Conservation (phyloP, 2,113 vertebrate species). For the Megalops atlanticus region DNA sequence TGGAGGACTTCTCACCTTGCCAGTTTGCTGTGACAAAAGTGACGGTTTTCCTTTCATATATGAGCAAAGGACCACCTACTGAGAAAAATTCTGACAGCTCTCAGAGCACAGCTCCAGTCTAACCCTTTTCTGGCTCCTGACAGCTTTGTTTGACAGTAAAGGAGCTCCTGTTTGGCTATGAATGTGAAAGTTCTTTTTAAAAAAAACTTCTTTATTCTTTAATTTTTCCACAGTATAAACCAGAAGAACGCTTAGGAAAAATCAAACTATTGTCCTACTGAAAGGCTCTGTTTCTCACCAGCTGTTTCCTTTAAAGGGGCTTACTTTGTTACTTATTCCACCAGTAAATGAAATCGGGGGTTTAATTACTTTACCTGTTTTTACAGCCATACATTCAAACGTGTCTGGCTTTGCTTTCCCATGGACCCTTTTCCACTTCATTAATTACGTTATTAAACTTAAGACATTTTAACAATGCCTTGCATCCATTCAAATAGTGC, state of each 20-base stretch:
- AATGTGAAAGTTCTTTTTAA: not conserved
- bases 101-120: not conserved
- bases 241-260: not conserved
- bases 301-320: not conserved
- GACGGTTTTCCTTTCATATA: conserved; percentile 48
- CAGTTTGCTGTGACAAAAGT: conserved; percentile 55
- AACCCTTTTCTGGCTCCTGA: conserved; percentile 34
- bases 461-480: conserved; percentile 19
- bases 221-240: not conserved
- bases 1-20: conserved; percentile 51
- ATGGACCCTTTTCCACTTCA: not conserved
- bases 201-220: not conserved
- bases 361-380: conserved; percentile 7
- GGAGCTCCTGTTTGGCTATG: not conserved
- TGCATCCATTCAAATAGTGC: not conserved
- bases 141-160: conserved; percentile 35
- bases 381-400: not conserved
- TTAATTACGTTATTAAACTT: conserved; percentile 8
- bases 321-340: conserved; percentile 15
- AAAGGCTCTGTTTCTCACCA: not conserved
- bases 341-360: conserved; percentile 13
- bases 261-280: not conserved
- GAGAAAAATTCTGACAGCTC: conserved; percentile 17
- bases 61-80: conserved; percentile 52
- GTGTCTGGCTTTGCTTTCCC: not conserved